Base-by-base conservation (phyloP, 1,140 invertebrate species). In the Diprion similis region DNA sequence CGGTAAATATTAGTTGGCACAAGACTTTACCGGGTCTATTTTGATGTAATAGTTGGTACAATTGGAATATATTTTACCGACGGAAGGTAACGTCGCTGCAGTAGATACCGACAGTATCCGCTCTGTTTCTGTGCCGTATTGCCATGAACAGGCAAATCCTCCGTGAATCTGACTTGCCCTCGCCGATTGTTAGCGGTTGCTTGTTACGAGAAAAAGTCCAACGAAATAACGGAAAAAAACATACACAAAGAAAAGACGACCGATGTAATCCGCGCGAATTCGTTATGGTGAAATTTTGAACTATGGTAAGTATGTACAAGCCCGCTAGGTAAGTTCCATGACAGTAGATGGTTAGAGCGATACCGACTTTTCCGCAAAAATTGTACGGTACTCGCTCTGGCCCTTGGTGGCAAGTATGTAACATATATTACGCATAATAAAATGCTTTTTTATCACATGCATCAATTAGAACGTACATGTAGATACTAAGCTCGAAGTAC, bases 121-220 rank as follows among this genome's bases (percentile, higher is more conserved):
- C 9, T 59, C 11, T 59, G 51, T 37, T 37, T 17, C 51, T 59
- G 11, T 59, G 51, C 11, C 11, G 1, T 37, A 37, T 37, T 37
- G 24, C 24, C 24, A 37, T 37, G 24, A 37, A 37, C 24, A 37
- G 24, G 24, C 24, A 37, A 37, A 37, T 37, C 24, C 24, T 37
- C 1, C 24, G 24, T 37, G 11, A 59, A 83, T 79, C 83, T 83
- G 84, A 87, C 80, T 87, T 87, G 86, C 86, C 86, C 86, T 88
- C 79, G 81, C 84, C 85, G 84, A 88, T 86, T 83, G 77, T 78
- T 84, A 77, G 81, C 76, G 78, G 81, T 88, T 86, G 86, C 86
- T 87, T 86, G 84, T 85, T 82, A 79, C 77, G 51, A 6, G 24
- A 48, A 51, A 48, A 71, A 59, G 47, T 69, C 47, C 59, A 46